Evolutionary conservation across 1,140 invertebrate species (phyloP).

Genomic region (Drosophila nikananu): DNA sequence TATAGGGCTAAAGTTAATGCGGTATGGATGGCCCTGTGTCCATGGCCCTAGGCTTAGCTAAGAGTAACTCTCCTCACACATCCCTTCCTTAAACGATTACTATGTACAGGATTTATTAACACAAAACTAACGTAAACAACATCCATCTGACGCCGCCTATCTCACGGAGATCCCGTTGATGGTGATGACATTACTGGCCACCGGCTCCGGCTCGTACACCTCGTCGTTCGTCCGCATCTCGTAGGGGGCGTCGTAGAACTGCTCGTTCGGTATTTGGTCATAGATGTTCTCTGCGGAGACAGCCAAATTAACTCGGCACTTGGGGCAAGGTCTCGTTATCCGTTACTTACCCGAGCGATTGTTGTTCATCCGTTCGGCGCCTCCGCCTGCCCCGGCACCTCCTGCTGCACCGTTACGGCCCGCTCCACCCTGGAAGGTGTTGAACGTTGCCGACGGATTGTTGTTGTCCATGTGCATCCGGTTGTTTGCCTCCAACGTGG

Average conservation of each 20-base stretch:
- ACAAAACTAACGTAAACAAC: slow-evolving; percentile 49
- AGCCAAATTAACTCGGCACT: neutral
- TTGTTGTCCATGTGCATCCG: slow-evolving; percentile 73
- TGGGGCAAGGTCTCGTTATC: rapidly evolving
- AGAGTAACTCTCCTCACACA: slow-evolving; percentile 36
- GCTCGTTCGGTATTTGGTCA: slow-evolving; percentile 84
- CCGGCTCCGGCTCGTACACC: slow-evolving; percentile 90
- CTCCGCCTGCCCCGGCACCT: neutral
- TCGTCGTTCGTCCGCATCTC: slow-evolving; percentile 88
- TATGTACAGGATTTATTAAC: slow-evolving; percentile 69
- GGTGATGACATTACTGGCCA: slow-evolving; percentile 89
- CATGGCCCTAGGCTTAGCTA: slow-evolving; percentile 38
- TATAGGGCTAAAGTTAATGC: slow-evolving; percentile 23
- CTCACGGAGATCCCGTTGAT: slow-evolving; percentile 91
- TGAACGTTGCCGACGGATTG: slow-evolving; percentile 80
- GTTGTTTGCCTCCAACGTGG: slow-evolving; percentile 86
- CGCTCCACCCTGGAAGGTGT: slow-evolving; percentile 75
- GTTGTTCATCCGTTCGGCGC: slow-evolving; percentile 46
- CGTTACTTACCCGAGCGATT: slow-evolving; percentile 59
- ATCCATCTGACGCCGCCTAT: slow-evolving; percentile 69
- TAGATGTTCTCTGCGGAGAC: slow-evolving; percentile 80
- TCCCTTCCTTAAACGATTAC: slow-evolving; percentile 56
- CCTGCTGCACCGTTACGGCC: slow-evolving; percentile 6
- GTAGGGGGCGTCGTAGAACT: slow-evolving; percentile 87
- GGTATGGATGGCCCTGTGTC: slow-evolving; percentile 26